phyloP scores from a whole-genome alignment of 2,888 invertebrate genomes.

The Lycophotia porphyrea region DNA sequence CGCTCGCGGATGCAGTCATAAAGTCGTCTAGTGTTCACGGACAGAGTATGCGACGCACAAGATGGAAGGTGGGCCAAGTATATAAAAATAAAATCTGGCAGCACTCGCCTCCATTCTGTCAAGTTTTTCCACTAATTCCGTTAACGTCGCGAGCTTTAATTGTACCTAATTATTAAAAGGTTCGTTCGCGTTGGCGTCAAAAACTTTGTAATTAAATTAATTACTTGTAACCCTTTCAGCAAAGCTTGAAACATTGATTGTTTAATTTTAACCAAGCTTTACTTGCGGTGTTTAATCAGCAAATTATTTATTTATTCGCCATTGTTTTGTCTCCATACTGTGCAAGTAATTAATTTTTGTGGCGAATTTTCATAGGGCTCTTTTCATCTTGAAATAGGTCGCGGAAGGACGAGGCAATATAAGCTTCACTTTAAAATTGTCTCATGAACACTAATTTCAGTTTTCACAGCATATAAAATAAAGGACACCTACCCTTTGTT shows the following conservation, averaged over 20 bases:
- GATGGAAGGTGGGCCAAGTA: background rate
- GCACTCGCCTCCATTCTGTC: background rate
- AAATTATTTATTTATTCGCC: constrained; percentile 46
- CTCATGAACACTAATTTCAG: background rate
- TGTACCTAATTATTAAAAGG: constrained; percentile 57
- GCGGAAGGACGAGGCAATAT: background rate
- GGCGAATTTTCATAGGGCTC: background rate
- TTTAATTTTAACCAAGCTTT: constrained; percentile 33
- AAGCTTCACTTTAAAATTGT: constrained; percentile 8
- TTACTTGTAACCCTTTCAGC: constrained; percentile 49
- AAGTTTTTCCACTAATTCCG: constrained; percentile 34
- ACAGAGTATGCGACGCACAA: background rate
- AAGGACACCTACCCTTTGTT: background rate
- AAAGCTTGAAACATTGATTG: constrained; percentile 41
- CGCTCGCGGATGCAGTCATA: background rate
- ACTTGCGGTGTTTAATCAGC: constrained; percentile 38
- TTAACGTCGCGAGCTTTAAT: constrained; percentile 34
- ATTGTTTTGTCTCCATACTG: constrained; percentile 28
- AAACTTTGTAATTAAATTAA: constrained; percentile 64
- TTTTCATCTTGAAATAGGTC: constrained; percentile 22
- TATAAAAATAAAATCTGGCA: background rate
- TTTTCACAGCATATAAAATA: constrained; percentile 18
- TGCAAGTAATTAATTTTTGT: constrained; percentile 11
- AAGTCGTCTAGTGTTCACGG: background rate
- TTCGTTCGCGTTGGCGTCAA: constrained; percentile 33